Conservation (phyloP, 1,140 invertebrate genomes). For the Sycophila sp. region DNA sequence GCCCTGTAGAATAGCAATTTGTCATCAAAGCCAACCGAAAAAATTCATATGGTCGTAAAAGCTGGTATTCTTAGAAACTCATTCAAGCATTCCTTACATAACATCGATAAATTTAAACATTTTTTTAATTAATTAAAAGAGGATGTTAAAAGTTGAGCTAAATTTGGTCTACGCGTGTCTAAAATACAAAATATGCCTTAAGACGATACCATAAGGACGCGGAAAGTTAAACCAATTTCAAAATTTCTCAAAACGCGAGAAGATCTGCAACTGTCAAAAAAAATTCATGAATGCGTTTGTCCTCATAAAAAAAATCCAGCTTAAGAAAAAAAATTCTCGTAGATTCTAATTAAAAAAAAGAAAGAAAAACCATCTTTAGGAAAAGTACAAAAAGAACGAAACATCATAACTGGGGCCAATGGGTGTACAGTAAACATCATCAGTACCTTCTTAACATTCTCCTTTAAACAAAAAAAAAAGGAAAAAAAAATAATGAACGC, state of each 20-base stretch:
- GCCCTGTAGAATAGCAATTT: too few relatives aligned
- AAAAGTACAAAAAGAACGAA: constrained; percentile 23
- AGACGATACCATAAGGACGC: too few relatives aligned
- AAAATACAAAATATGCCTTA: background rate
- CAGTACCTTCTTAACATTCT: constrained; percentile 28
- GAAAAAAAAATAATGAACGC: too few relatives aligned
- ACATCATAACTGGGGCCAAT: background rate
- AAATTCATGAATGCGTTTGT: background rate
- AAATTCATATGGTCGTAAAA: background rate
- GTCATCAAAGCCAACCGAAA: background rate
- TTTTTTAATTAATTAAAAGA: constrained; percentile 23
- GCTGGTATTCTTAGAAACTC: background rate
- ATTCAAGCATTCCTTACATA: background rate
- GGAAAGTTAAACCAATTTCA: background rate
- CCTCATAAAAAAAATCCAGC: background rate
- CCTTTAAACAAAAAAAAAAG: constrained; percentile 16
- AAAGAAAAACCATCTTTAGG: background rate
- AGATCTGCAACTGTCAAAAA: background rate
- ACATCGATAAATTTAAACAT: background rate
- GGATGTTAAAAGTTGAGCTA: constrained; percentile 6
- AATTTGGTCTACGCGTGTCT: background rate
- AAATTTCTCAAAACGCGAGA: background rate
- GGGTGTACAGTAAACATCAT: too few relatives aligned
- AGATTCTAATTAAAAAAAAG: constrained; percentile 3
- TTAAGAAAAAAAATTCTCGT: background rate